Evolutionary conservation across 1,140 invertebrate genomes (phyloP), one percentile per base, ranked within the genome.

Genomic region (Scaptomyza pallida): DNA sequence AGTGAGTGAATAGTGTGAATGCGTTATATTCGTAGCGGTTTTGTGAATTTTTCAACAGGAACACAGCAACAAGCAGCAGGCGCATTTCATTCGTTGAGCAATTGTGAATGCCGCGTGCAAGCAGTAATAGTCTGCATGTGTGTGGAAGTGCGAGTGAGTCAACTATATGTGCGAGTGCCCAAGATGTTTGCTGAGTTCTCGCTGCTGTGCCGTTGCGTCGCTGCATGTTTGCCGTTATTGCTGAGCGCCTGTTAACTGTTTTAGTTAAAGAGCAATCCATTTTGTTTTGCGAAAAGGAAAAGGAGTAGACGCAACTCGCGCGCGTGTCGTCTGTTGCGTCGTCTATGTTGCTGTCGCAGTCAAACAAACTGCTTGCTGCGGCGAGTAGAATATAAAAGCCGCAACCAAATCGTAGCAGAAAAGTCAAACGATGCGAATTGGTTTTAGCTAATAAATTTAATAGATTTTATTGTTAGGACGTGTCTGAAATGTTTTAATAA

Each of bases 211-310:
- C 48, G 41, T 2, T 23, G 41, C 5, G 10, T 16, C 6, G 13
- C 17, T 43, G 23, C 19, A 19, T 51, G 33, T 57, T 52, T 65
- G 57, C 69, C 54, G n/a, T 12, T 3, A 10, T 40, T 40, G 43
- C 78, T 90, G 89, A 13, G 37, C 55, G 64, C 88, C 88, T 90
- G 77, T 56, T 90, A 90, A 90, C 88, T 90, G 89, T 90, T 90
- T 90, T 90, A 90, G 89, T 90, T 90, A 90, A 80, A 83, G 89
- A 90, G 82, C 88, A 90, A 89, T 90, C 88, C 88, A 90, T 90
- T 90, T 90, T 90, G 88, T 90, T 90, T 90, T 89, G 77, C 68
- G 76, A 89, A 81, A 78, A 77, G 69, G 78, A 86, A 86, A 86
- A 88, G 82, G 82, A 88, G 82, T 82, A 86, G 71, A 54, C 57